phyloP scores from a whole-genome alignment of 2,797 vertebrate species.

The Cynopterus sphinx region DNA sequence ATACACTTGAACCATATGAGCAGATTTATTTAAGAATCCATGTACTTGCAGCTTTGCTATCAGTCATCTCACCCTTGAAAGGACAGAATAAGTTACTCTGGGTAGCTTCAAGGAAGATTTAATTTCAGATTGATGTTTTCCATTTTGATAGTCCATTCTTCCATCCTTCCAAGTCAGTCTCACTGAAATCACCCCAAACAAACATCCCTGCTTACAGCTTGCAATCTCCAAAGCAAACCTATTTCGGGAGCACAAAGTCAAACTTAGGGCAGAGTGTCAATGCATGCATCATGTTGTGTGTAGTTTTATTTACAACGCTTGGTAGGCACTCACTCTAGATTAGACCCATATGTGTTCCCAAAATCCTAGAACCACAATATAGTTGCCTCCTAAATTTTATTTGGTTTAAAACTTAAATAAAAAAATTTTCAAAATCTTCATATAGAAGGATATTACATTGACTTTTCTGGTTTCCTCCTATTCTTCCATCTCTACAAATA shows the following conservation, averaged over 20 bases:
- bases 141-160: neutral
- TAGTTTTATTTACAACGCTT: neutral
- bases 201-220: neutral
- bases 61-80: slow-evolving; percentile 40
- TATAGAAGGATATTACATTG: neutral
- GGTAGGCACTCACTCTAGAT: rapidly evolving
- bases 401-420: neutral
- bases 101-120: slow-evolving; percentile 51
- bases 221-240: neutral
- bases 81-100: slow-evolving; percentile 23
- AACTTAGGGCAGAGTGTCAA: neutral
- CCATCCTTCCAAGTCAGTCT: neutral
- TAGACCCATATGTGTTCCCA: neutral
- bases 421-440: neutral
- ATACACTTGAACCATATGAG: neutral
- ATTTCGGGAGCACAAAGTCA: neutral
- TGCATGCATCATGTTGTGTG: neutral
- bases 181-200: neutral
- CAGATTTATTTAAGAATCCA: slow-evolving; percentile 11
- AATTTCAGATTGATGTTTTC: slow-evolving; percentile 67
- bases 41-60: neutral
- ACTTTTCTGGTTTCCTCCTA: neutral
- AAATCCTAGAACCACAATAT: neutral
- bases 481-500: neutral
- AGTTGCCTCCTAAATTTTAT: neutral